Conservation (phyloP, 1,140 invertebrate species). For the Mycetomoellerius zeteki region DNA sequence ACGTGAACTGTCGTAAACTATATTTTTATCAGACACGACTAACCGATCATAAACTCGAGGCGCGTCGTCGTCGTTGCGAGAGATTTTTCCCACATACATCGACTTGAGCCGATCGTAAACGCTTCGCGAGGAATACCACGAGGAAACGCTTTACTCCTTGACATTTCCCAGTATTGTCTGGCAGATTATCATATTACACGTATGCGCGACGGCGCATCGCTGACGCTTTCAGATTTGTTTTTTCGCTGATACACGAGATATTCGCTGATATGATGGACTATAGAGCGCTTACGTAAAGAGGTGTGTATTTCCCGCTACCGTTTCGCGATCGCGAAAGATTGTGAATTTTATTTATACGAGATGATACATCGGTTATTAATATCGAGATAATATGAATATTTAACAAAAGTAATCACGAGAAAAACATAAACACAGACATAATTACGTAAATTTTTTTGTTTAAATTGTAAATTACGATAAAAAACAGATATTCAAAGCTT, state of each 20-base stretch:
- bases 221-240: slow-evolving; percentile 54
- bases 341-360: neutral
- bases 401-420: neutral
- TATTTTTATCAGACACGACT: slow-evolving; percentile 37
- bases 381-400: slow-evolving; percentile 6
- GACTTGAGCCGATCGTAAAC: slow-evolving; percentile 44
- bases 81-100: slow-evolving; percentile 46
- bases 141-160: slow-evolving; percentile 41
- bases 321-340: neutral
- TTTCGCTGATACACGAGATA: slow-evolving; percentile 72
- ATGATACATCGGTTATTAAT: neutral
- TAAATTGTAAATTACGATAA: neutral
- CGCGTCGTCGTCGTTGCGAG: slow-evolving; percentile 28
- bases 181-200: slow-evolving; percentile 74
- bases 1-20: slow-evolving; percentile 38
- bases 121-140: slow-evolving; percentile 15
- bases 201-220: slow-evolving; percentile 32
- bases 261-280: slow-evolving; percentile 52
- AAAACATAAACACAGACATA: neutral
- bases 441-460: neutral
- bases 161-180: slow-evolving; percentile 69
- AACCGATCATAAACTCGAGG: slow-evolving; percentile 38
- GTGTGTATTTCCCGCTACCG: neutral
- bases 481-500: neutral
- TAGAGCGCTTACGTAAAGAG: neutral